Base-by-base conservation (phyloP, 2,888 invertebrate genomes). In the Helleia helle region DNA sequence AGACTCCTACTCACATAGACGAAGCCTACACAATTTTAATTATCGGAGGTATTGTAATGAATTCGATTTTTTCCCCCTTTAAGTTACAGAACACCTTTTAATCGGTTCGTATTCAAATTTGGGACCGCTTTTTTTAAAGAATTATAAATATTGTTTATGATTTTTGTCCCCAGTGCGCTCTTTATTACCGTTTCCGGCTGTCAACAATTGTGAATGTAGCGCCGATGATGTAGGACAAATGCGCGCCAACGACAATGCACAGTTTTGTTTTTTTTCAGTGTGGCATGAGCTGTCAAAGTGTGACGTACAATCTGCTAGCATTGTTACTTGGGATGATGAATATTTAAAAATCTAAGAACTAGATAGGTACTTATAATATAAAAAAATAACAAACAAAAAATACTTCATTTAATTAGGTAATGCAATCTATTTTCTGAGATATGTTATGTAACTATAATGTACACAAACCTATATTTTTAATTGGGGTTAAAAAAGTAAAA, bases 161-260 rank as follows among this genome's bases (percentile, higher is more conserved):
- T 73, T 73, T 62, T 58, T 59, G 59, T 67, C 61, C 64, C 62
- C 58, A 53, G 56, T 62, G 63, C 59, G 56, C 51, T 62, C 65
- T 70, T 71, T 72, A 71, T 73, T 66, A 67, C 66, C 69, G 68
- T 68, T 71, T 81, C 81, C 80, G 68, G 74, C 70, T 73, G 80
- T 79, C 75, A 74, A 59, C 67, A 59, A 56, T 71, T 69, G 75
- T 74, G 70, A 75, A 70, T 70, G 65, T 62, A 64, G 63, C 59
- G 65, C 55, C 53, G 54, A 58, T 73, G 74, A 75, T 65, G 68
- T 61, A 58, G 58, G 64, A 65, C 73, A 70, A 69, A 65, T 64
- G 70, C 61, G 48, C 48, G 45, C 45, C 47, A 44, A 40, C 47
- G 29, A 50, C 48, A 48, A 51, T 50, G 46, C 43, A 46, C 43